Conservation (phyloP, 2,888 invertebrate species). For the Candidula unifasciata region DNA sequence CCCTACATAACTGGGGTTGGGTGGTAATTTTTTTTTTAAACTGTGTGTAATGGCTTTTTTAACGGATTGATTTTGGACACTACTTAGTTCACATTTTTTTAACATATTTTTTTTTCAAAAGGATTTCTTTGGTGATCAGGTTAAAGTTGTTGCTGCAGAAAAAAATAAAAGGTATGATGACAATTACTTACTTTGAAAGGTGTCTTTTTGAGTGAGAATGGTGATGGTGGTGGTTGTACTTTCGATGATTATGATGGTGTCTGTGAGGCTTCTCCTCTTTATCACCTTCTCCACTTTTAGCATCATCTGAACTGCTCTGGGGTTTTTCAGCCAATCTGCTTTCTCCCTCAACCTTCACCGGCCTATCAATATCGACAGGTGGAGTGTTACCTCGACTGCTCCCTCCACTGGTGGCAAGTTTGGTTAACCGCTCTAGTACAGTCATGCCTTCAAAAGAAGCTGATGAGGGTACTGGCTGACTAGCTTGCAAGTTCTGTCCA, state of each 20-base stretch:
- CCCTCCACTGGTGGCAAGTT: conserved; percentile 46
- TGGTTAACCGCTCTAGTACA: conserved; percentile 44
- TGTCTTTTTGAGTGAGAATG: conserved; percentile 39
- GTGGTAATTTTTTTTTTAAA: too few relatives aligned
- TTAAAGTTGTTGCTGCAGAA: background rate
- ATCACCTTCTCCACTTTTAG: conserved; percentile 10
- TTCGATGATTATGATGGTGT: conserved; percentile 27
- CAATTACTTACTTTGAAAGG: conserved; percentile 36
- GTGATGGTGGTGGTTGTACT: conserved; percentile 45
- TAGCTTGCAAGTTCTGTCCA: conserved; percentile 31
- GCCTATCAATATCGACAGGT: conserved; percentile 7
- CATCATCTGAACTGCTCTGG: conserved; percentile 28
- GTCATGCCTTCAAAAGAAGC: conserved; percentile 52
- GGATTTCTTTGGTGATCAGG: too few relatives aligned
- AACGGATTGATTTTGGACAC: too few relatives aligned
- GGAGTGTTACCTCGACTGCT: conserved; percentile 43
- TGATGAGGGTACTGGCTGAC: conserved; percentile 17
- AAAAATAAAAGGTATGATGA: background rate
- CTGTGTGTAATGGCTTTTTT: too few relatives aligned
- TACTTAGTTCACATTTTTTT: too few relatives aligned
- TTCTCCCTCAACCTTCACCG: conserved; percentile 12
- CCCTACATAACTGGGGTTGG: too few relatives aligned
- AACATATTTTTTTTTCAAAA: too few relatives aligned
- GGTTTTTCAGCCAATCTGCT: conserved; percentile 31
- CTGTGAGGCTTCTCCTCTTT: conserved; percentile 53